A percentile compares a stretch with the other conserved stretches of the same genome.
phyloP scores from a whole-genome alignment of 2,888 invertebrate genomes.

The Hipparchia semele region DNA sequence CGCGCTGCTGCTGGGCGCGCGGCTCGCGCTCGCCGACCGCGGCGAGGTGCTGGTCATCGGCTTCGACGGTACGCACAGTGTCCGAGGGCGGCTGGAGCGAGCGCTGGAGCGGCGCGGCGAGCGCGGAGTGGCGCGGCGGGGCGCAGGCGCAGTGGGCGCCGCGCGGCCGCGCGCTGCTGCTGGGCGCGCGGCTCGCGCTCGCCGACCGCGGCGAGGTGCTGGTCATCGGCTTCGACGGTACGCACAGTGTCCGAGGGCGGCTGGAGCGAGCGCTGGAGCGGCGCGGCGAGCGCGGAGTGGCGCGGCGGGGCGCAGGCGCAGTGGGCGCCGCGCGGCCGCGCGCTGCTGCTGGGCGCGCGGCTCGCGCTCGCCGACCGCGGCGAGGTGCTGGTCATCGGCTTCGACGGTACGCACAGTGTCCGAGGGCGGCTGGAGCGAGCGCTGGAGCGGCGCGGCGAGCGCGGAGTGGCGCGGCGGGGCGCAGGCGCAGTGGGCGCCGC shows the following conservation, averaged over 20 bases:
- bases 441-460: too few relatives aligned
- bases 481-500: too few relatives aligned
- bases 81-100: neutral
- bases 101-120: neutral
- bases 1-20: slow-evolving; percentile 60
- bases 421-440: too few relatives aligned
- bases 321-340: slow-evolving; percentile 35
- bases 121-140: slow-evolving; percentile 24
- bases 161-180: slow-evolving; percentile 51
- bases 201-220: slow-evolving; percentile 59
- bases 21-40: slow-evolving; percentile 54
- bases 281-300: too few relatives aligned
- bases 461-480: too few relatives aligned
- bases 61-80: slow-evolving; percentile 42
- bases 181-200: slow-evolving; percentile 59
- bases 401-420: slow-evolving; percentile 42
- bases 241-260: too few relatives aligned
- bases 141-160: slow-evolving; percentile 9
- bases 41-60: slow-evolving; percentile 61
- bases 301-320: too few relatives aligned
- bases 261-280: too few relatives aligned
- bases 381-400: slow-evolving; percentile 58
- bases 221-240: slow-evolving; percentile 52
- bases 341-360: slow-evolving; percentile 59
- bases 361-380: slow-evolving; percentile 57